phyloP scores from a whole-genome alignment of 2,888 invertebrate genomes.

The Himalopsyche anomala region DNA sequence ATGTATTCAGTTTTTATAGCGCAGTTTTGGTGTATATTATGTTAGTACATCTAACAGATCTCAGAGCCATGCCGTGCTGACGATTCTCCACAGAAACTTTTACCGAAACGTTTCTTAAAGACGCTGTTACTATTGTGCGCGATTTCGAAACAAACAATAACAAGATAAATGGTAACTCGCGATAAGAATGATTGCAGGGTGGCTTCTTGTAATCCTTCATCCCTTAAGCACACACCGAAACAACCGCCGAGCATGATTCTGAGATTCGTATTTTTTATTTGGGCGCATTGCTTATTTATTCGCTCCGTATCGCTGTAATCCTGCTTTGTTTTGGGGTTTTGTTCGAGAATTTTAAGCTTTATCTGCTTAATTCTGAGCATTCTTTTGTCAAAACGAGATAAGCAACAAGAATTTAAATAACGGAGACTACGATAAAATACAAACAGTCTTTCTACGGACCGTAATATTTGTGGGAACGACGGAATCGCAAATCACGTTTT shows the following conservation, averaged over 20 bases:
- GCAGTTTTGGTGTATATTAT: too few relatives aligned
- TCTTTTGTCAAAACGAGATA: constrained; percentile 16
- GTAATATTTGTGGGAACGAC: neutral
- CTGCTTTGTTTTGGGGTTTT: constrained; percentile 23
- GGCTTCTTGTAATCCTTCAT: constrained; percentile 25
- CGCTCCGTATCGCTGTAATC: constrained; percentile 32
- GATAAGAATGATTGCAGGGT: constrained; percentile 37
- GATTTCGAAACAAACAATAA: constrained; percentile 19
- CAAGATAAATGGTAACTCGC: constrained; percentile 40
- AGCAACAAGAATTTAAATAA: neutral
- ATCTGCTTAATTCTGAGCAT: constrained; percentile 6
- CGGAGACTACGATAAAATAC: neutral
- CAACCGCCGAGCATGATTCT: constrained; percentile 12
- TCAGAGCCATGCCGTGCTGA: neutral
- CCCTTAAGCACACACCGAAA: constrained; percentile 29
- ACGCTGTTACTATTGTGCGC: constrained; percentile 14
- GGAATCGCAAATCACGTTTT: neutral
- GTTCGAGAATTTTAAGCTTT: constrained; percentile 16
- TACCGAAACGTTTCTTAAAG: neutral
- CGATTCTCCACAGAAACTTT: neutral
- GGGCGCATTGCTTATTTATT: constrained; percentile 39
- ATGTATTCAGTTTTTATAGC: too few relatives aligned
- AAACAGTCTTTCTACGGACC: neutral
- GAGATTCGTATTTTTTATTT: constrained; percentile 22
- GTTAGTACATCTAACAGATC: too few relatives aligned